Base-by-base conservation (phyloP, 2,888 invertebrate species). In the Eupithecia centaureata region DNA sequence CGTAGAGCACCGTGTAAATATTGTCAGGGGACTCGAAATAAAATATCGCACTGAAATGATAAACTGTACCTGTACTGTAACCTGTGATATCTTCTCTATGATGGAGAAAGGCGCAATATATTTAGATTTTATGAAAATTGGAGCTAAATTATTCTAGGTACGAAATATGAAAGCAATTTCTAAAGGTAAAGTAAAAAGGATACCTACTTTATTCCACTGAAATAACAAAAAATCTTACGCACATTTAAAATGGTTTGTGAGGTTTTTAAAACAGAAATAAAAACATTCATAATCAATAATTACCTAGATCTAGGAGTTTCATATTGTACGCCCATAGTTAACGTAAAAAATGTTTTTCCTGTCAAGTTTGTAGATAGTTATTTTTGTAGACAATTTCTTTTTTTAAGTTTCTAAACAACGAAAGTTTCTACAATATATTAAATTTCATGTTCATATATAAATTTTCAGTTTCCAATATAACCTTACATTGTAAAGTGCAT, bases 21-120 rank as follows among this genome's bases (percentile, higher is more conserved):
- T 67, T 72, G 66, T 71, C 80, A 47, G 25, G 77, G 72, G 80
- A 76, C 72, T 68, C 51, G 52, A 68, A 60, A 71, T 73, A 71
- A 71, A 69, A 63, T 65, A 61, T 60, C 33, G 18, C 33, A 32
- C 22, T 47, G 54, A 38, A 32, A 30, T 57, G 32, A 54, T 57
- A 33, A 33, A 57, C 18, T 33, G n/a, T 56, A n/a, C 8, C 2
- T 30, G n/a, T n/a, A n/a, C n/a, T n/a, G n/a, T n/a, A n/a, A n/a
- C n/a, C n/a, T n/a, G n/a, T n/a, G n/a, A 18, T 8, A 13, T 32
- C 47, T 63, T 60, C 35, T 56, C 30, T 56, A 54, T 27, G 27
- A 27, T 27, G 4, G n/a, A 15, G n/a, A 13, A 57, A 30, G 60
- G 47, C 38, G 25, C 25, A 28, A 35, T 57, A n/a, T 61, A 30